These are phyloP conservation scores for Carettochelys insculpta DNA, from an alignment of 2,113 vertebrate genomes.

Conservation along the genomic window DNA sequence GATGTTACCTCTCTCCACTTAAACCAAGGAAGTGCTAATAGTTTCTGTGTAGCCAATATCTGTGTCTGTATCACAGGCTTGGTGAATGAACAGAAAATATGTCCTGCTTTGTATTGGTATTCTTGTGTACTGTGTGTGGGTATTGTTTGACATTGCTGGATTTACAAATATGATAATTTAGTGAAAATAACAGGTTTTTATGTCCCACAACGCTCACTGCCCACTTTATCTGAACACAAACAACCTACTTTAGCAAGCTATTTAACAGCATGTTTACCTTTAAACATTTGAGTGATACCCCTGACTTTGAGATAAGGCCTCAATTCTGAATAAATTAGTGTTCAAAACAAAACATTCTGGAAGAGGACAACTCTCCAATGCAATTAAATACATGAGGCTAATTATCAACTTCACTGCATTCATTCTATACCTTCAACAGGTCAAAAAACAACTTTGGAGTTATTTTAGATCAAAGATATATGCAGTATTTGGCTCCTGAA, in stretches of 20 bases:
- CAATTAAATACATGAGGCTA: neutral
- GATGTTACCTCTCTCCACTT: neutral
- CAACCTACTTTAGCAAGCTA: neutral
- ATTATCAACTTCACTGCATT: neutral
- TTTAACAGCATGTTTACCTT: neutral
- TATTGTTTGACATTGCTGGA: neutral
- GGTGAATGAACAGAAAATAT: neutral
- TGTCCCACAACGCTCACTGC: neutral
- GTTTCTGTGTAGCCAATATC: neutral
- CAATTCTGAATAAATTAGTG: neutral
- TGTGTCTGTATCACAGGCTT: neutral
- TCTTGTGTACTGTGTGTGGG: neutral
- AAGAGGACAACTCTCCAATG: neutral
- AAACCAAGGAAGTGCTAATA: neutral
- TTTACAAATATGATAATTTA: neutral
- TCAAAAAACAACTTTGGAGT: neutral
- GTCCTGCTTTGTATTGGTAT: neutral
- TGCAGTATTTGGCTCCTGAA: neutral
- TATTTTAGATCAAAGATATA: neutral
- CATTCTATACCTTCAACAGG: neutral
- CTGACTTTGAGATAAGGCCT: neutral
- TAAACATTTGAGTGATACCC: neutral
- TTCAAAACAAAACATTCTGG: neutral
- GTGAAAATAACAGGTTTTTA: neutral
- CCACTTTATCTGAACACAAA: neutral